phyloP scores from a whole-genome alignment of 2,888 invertebrate species.

The Toxonevra muliebris region DNA sequence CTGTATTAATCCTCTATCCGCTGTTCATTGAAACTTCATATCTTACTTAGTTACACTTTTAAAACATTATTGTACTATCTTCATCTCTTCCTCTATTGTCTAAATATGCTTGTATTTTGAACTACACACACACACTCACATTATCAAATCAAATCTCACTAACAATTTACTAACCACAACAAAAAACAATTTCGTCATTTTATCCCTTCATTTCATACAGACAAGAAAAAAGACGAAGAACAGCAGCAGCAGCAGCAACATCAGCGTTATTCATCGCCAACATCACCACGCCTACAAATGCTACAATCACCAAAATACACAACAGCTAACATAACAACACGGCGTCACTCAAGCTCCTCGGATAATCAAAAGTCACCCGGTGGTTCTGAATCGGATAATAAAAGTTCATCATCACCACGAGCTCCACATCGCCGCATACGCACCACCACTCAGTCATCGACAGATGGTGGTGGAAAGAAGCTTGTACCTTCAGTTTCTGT shows the following conservation, averaged over 20 bases:
- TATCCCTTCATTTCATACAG: slow-evolving; percentile 41
- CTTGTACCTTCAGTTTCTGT: slow-evolving; percentile 55
- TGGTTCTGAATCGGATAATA: slow-evolving; percentile 34
- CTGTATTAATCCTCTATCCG: not conserved
- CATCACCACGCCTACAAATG: slow-evolving; percentile 44
- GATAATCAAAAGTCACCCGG: slow-evolving; percentile 32
- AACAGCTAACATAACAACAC: slow-evolving; percentile 30
- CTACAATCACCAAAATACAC: slow-evolving; percentile 37
- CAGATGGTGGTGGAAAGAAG: slow-evolving; percentile 37
- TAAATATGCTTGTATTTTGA: slow-evolving; percentile 23
- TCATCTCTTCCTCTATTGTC: not conserved
- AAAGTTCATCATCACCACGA: slow-evolving; percentile 19
- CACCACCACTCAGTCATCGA: slow-evolving; percentile 28
- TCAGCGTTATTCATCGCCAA: slow-evolving; percentile 51
- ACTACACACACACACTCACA: slow-evolving; percentile 28
- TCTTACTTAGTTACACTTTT: slow-evolving; percentile 1
- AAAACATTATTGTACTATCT: not conserved
- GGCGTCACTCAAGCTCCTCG: slow-evolving; percentile 34
- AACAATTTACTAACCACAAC: slow-evolving; percentile 31
- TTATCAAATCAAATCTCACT: slow-evolving; percentile 10
- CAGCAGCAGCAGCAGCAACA: slow-evolving; percentile 47
- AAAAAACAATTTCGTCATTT: slow-evolving; percentile 22
- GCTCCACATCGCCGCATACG: slow-evolving; percentile 14
- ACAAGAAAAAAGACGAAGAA: slow-evolving; percentile 61
- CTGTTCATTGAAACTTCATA: slow-evolving; percentile 1